Base-by-base conservation (phyloP, 2,797 vertebrate species). In the Macropus fuliginosus region DNA sequence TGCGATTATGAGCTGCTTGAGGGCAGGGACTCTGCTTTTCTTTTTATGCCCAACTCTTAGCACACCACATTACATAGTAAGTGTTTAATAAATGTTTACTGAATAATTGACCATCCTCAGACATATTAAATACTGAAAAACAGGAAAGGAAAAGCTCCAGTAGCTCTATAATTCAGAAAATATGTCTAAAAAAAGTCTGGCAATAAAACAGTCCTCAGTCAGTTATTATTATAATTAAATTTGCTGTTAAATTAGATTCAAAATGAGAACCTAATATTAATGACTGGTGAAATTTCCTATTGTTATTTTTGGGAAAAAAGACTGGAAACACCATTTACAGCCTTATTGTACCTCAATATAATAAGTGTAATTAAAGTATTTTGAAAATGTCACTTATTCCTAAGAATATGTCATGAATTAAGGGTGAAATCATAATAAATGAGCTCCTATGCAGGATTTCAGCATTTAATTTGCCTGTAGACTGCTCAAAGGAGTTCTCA, bases 391-490 rank as follows among this genome's bases (percentile, higher is more conserved):
- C 97, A 98, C 56, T 28, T 55, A 55, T 98, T 98, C 97, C 95
- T 97, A 97, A 96, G 95, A 95, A 97, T 97, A 87, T 97, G 96
- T 90, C 97, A 97, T 66, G 93, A 98, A 95, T 96, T 98, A 98
- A 98, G 98, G 98, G 98, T 98, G 98, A 98, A 97, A 31, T 27
- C 91, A 93, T 98, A 98, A 98, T 97, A 97, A 96, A 98, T 98
- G 97, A 98, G 74, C 62, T 98, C 62, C 93, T 95, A 97, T 93
- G 97, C 98, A 97, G 46, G 96, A 91, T 95, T 98, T 98, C 96
- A 97, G n/a, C 96, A 92, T 95, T 98, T 98, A 96, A 98, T 98
- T 98, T 98, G 93, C 96, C 98, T 94, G 94, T 97, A 98, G 90
- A 96, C 90, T 97, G 94, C 90, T 96, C 91, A 96, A 93, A 97